phyloP scores from a whole-genome alignment of 2,113 vertebrate species.

The Oriolus oriolus region DNA sequence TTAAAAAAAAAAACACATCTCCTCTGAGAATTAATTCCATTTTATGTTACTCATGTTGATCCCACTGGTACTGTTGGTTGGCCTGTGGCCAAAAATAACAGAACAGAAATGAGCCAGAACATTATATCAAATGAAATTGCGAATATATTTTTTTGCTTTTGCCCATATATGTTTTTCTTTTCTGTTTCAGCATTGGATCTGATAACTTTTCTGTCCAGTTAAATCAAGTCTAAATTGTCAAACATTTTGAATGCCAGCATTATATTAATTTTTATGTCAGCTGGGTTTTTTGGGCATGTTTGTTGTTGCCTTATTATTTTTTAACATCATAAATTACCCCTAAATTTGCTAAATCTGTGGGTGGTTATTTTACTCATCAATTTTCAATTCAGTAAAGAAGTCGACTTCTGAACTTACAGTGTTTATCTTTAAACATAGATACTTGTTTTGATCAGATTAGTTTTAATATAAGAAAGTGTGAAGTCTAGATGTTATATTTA shows the following conservation, averaged over 20 bases:
- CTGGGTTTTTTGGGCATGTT: background rate
- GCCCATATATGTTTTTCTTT: background rate
- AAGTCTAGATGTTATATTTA: background rate
- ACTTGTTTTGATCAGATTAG: background rate
- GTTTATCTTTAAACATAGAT: background rate
- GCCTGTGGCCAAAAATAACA: background rate
- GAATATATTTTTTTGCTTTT: background rate
- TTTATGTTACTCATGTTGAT: slow-evolving; percentile 16
- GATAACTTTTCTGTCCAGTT: background rate
- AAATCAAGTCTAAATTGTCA: background rate
- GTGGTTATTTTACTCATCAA: background rate
- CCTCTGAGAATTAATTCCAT: background rate
- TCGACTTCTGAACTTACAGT: background rate
- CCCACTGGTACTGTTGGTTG: background rate
- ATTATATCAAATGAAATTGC: background rate
- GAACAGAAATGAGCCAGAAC: background rate
- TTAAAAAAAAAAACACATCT: background rate
- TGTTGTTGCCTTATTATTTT: background rate
- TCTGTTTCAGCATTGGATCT: background rate
- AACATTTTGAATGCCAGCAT: background rate
- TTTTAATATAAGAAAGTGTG: background rate
- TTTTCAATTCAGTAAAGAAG: background rate
- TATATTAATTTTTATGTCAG: background rate
- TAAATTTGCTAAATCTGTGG: background rate
- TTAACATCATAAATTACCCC: background rate